phyloP scores from a whole-genome alignment of 2,113 vertebrate species.

The Nettapus auritus region DNA sequence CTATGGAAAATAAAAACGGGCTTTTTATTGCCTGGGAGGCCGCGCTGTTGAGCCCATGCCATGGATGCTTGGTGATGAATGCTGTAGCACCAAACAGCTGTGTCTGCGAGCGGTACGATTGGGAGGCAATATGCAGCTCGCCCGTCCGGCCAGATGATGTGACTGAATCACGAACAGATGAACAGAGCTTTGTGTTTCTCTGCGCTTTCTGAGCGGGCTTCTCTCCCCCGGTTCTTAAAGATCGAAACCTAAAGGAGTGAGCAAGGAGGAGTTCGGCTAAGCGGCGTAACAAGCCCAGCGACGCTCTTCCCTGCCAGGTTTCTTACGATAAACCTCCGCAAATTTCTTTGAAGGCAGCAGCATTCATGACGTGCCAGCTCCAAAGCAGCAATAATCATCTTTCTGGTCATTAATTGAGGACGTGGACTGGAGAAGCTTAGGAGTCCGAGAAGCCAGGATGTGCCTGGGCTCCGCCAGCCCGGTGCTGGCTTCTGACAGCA shows the following conservation, averaged over 20 bases:
- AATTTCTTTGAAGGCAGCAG: background rate
- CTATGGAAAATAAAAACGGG: background rate
- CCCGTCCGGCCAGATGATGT: background rate
- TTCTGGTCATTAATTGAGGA: background rate
- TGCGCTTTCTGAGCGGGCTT: background rate
- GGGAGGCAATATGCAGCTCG: background rate
- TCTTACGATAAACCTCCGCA: background rate
- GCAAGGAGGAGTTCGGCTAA: background rate
- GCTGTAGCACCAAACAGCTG: conserved; percentile 20
- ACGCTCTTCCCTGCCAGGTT: background rate
- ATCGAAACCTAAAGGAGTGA: rapidly evolving
- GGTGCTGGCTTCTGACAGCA: background rate
- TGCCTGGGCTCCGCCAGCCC: background rate
- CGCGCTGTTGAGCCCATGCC: background rate
- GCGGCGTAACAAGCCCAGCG: background rate
- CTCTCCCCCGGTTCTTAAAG: background rate
- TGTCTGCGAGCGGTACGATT: background rate
- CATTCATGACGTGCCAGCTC: background rate
- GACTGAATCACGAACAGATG: background rate
- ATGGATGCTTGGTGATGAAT: background rate
- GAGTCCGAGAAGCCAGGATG: background rate
- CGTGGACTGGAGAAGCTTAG: background rate
- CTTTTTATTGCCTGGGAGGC: conserved; percentile 25
- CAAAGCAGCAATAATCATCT: background rate
- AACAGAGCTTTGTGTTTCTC: background rate